phyloP scores from a whole-genome alignment of 1,140 invertebrate species.

The Cataglyphis hispanica region DNA sequence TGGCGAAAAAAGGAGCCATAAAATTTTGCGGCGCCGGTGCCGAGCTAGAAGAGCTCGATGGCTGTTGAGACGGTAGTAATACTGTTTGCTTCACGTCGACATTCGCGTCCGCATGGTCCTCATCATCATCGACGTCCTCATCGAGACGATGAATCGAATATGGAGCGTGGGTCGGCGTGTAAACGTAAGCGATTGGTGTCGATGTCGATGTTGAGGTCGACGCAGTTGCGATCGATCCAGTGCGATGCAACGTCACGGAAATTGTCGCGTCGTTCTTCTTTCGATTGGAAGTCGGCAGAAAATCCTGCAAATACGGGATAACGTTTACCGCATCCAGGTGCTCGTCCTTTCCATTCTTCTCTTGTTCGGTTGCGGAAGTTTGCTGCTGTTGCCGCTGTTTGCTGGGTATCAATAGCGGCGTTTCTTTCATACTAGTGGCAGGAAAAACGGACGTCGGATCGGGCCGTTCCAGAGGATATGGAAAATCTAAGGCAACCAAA shows the following conservation, averaged over 20 bases:
- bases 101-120: not conserved
- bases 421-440: conserved; percentile 78
- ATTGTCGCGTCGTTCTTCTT: conserved; percentile 82
- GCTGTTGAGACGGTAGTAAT: conserved; percentile 83
- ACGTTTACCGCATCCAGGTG: conserved; percentile 80
- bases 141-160: conserved; percentile 73
- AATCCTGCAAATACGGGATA: conserved; percentile 87
- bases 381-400: conserved; percentile 72
- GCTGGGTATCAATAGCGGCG: conserved; percentile 82
- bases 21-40: conserved; percentile 88
- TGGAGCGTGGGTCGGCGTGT: conserved; percentile 79
- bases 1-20: conserved; percentile 91
- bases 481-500: conserved; percentile 87
- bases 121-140: conserved; percentile 61
- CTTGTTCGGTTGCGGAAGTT: conserved; percentile 12
- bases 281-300: conserved; percentile 82
- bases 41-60: conserved; percentile 84
- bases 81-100: conserved; percentile 76
- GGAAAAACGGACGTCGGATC: conserved; percentile 79
- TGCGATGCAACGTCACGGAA: conserved; percentile 82
- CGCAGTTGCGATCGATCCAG: conserved; percentile 31
- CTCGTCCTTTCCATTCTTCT: conserved; percentile 66
- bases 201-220: conserved; percentile 68
- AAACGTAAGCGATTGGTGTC: conserved; percentile 84
- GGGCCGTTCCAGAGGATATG: conserved; percentile 88